phyloP scores from a whole-genome alignment of 1,140 invertebrate species.

The Brachionus koreanus region DNA sequence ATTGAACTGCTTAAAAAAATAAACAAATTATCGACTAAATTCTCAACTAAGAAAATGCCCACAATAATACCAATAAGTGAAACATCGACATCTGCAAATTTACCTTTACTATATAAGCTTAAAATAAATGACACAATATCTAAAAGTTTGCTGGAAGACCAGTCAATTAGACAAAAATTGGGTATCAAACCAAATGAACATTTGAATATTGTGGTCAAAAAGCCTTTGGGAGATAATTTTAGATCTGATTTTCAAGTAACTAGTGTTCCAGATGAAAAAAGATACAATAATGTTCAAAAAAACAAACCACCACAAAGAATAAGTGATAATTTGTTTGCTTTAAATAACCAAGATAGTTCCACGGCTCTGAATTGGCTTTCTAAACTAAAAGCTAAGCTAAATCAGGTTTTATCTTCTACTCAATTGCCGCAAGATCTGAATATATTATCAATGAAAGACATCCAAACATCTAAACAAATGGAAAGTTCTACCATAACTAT shows the following conservation, averaged over 20 bases:
- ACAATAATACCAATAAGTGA: neutral
- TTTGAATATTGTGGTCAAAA: slow-evolving; percentile 11
- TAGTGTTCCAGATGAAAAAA: neutral
- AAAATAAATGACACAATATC: slow-evolving; percentile 35
- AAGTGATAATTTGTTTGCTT: neutral
- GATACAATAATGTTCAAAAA: neutral
- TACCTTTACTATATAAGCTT: neutral
- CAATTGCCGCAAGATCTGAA: neutral
- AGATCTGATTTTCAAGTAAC: neutral
- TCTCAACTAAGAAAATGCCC: neutral
- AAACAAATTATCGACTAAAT: slow-evolving; percentile 18
- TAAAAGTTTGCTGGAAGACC: slow-evolving; percentile 5
- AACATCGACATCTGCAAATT: neutral
- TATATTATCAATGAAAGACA: neutral
- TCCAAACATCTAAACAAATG: neutral
- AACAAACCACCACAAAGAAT: neutral
- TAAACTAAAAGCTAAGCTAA: slow-evolving; percentile 34
- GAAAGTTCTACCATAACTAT: neutral
- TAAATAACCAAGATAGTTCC: neutral
- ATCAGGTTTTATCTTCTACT: slow-evolving; percentile 11
- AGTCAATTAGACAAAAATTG: neutral
- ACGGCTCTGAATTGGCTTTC: slow-evolving; percentile 4
- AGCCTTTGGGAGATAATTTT: neutral
- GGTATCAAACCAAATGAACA: slow-evolving; percentile 22
- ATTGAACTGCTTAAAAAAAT: slow-evolving; percentile 6